phyloP scores from a whole-genome alignment of 2,113 vertebrate species.

The Rhizomys pruinosus region DNA sequence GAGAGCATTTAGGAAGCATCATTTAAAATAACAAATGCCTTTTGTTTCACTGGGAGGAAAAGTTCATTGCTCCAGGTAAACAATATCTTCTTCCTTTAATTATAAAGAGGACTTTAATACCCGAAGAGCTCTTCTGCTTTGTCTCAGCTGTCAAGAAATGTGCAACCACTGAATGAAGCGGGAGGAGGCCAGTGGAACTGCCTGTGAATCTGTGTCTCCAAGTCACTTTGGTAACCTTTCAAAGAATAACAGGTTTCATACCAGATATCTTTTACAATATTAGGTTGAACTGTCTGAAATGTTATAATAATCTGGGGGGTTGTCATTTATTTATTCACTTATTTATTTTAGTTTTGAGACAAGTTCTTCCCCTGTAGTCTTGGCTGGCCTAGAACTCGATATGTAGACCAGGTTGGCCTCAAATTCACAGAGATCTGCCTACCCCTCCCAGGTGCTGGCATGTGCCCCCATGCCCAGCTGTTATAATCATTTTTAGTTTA shows the following conservation, averaged over 20 bases:
- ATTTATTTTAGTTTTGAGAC: background rate
- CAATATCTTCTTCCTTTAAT: slow-evolving; percentile 47
- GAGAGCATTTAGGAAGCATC: slow-evolving; percentile 26
- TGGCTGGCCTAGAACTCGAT: background rate
- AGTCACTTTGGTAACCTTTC: background rate
- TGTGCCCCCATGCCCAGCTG: background rate
- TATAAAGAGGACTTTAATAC: slow-evolving; percentile 47
- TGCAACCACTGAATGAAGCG: background rate
- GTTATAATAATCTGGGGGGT: background rate
- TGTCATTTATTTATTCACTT: no score
- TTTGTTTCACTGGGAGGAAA: slow-evolving; percentile 51
- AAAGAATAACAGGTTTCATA: background rate
- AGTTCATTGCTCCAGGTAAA: slow-evolving; percentile 49
- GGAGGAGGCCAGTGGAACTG: background rate
- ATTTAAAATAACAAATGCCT: slow-evolving; percentile 58
- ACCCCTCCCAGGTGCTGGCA: background rate
- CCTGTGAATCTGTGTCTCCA: background rate
- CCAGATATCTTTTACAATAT: slow-evolving; percentile 28
- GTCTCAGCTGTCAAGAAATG: slow-evolving; percentile 17
- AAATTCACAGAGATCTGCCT: background rate
- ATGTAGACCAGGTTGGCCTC: background rate
- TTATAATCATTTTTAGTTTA: background rate
- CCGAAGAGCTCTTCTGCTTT: slow-evolving; percentile 25
- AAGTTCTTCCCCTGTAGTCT: no score
- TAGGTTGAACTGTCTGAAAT: slow-evolving; percentile 27